A percentile compares a stretch with the other conserved stretches of the same genome.
Evolutionary conservation across 2,797 vertebrate species (phyloP).

Genomic region (Martes flavigula): DNA sequence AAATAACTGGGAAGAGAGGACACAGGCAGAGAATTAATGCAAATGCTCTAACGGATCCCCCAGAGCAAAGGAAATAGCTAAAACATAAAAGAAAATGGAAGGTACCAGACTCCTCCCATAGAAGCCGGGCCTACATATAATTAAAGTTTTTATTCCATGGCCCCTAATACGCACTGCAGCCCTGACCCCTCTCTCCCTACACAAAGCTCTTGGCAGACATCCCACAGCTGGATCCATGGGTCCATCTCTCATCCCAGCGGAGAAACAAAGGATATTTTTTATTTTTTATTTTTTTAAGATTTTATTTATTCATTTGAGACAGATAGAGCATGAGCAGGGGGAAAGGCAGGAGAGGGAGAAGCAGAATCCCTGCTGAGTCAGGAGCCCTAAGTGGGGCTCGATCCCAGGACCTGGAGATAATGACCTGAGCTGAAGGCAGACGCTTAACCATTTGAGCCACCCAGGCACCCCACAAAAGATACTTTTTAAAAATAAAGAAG

Average conservation of each 20-base stretch:
- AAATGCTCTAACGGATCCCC: background rate
- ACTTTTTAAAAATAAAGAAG: background rate
- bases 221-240: background rate
- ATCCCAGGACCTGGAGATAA: too few species aligned
- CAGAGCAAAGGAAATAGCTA: constrained; percentile 1
- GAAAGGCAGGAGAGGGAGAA: too few species aligned
- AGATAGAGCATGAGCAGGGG: too few species aligned
- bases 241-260: background rate
- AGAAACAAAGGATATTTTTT: background rate
- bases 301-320: too few species aligned
- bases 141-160: background rate
- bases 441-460: background rate
- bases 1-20: constrained; percentile 33
- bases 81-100: constrained; percentile 28
- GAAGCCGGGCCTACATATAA: constrained; percentile 7
- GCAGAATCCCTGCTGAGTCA: too few species aligned
- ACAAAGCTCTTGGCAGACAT: background rate
- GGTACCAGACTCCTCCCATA: background rate
- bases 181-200: background rate
- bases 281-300: too few species aligned
- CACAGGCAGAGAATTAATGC: constrained; percentile 17
- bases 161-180: background rate
- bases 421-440: too few species aligned
- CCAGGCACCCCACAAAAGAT: background rate
- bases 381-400: too few species aligned